Evolutionary conservation across 1,140 invertebrate species (phyloP).

Genomic region (Episyrphus balteatus): DNA sequence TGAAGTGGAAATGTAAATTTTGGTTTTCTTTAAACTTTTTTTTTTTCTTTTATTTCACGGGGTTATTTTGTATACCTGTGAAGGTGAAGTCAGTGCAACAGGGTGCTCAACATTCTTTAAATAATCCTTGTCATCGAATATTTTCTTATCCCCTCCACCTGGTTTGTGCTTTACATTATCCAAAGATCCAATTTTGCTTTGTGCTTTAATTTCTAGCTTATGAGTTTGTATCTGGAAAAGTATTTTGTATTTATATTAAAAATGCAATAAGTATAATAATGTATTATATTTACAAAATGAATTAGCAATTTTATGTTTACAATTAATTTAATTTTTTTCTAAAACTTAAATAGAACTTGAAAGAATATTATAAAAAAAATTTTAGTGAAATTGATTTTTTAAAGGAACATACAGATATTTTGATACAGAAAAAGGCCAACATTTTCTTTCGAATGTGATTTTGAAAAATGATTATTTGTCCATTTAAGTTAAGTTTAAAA

Average conservation of each 20-base stretch:
- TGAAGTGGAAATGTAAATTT: background rate
- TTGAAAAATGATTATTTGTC: too few relatives aligned
- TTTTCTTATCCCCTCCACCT: slow-evolving; percentile 85
- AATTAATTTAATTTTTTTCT: too few relatives aligned
- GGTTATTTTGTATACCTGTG: slow-evolving; percentile 31
- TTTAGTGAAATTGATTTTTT: too few relatives aligned
- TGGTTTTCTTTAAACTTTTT: background rate
- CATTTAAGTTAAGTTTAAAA: too few relatives aligned
- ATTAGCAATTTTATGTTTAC: too few relatives aligned
- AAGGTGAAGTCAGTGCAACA: slow-evolving; percentile 35
- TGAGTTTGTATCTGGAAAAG: slow-evolving; percentile 71
- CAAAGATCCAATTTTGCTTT: slow-evolving; percentile 81
- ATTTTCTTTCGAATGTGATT: too few relatives aligned
- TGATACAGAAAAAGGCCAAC: too few relatives aligned
- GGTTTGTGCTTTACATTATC: slow-evolving; percentile 90
- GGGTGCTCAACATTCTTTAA: slow-evolving; percentile 49
- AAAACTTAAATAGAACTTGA: too few relatives aligned
- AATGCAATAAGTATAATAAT: too few relatives aligned
- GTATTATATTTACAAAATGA: too few relatives aligned
- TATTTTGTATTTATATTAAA: slow-evolving; percentile 2
- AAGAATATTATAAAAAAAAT: too few relatives aligned
- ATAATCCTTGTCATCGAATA: slow-evolving; percentile 91
- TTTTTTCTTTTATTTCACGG: slow-evolving; percentile 8
- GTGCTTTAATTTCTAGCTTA: slow-evolving; percentile 74
- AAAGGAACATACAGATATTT: too few relatives aligned